Base-by-base conservation (phyloP, 2,113 vertebrate genomes). In the Pelodiscus sinensis region DNA sequence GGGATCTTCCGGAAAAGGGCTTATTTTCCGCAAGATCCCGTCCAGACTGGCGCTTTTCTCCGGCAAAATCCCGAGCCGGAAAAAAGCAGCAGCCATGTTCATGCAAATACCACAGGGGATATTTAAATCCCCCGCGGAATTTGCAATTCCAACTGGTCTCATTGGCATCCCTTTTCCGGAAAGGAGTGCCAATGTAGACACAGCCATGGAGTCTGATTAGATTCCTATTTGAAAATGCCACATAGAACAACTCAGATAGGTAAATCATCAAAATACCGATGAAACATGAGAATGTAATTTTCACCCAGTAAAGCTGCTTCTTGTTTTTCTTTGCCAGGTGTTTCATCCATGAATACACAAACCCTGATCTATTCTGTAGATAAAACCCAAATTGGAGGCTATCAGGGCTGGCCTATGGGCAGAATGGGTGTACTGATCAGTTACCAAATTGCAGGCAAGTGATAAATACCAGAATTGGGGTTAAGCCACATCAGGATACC, bases 291-390 rank as follows among this genome's bases (percentile, higher is more conserved):
- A 57, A 22, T 13, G 31, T 38, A 57, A 57, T 38, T 35, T 57
- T 57, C 54, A 81, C 54, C 54, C 21, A 56, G n/a, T 35, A 57
- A n/a, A 56, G 19, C 29, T 38, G 54, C 29, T 24, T 13, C 52
- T 54, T 21, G 19, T 55, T 56, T 80, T 25, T 25, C 19, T 44
- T 75, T 75, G 35, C 21, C 21, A 24, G 38, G 19, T 38, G 19
- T 38, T 81, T 38, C 55, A 81, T 38, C 14, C 1, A 2, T 57
- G 21, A 15, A 24, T 38, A 81, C 31, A 11, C 60, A 90, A 87
- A 82, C 9, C 0, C 0, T 7, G 51, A 11, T 57, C 22, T 13
- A 57, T 35, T 35, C 38, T 0, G 3, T 2, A 68, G 8, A 38
- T 4, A 86, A 75, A 5, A 79, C 56, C 79, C 22, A 68, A 35